Conservation (phyloP, 2,113 vertebrate genomes). For the Castor canadensis region DNA sequence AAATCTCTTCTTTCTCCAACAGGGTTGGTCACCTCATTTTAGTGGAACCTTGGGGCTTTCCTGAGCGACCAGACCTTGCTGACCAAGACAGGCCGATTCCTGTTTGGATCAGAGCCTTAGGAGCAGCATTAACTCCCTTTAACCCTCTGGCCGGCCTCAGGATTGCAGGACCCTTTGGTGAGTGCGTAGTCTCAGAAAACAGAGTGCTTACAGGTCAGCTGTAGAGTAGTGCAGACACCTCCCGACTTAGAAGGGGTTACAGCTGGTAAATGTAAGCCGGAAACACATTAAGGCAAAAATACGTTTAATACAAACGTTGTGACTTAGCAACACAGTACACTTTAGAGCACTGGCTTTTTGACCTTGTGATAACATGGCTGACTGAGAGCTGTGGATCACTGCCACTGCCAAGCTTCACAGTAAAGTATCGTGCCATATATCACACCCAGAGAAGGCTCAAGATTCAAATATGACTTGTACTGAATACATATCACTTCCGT, state of each 20-base stretch:
- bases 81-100: constrained; percentile 92
- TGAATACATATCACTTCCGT: too few species aligned
- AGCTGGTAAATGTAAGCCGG: neutral
- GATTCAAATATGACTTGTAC: neutral
- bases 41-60: constrained; percentile 98
- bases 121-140: constrained; percentile 93
- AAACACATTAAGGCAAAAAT: neutral
- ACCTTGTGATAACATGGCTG: neutral
- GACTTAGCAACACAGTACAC: neutral
- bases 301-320: neutral
- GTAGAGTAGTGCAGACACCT: too few species aligned
- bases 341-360: neutral
- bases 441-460: neutral
- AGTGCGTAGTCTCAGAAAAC: constrained; percentile 64
- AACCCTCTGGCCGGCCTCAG: constrained; percentile 96
- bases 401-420: neutral
- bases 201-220: too few species aligned
- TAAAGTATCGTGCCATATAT: neutral
- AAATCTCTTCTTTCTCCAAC: constrained; percentile 65
- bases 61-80: constrained; percentile 87
- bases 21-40: constrained; percentile 95
- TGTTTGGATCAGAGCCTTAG: constrained; percentile 96
- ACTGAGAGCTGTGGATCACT: neutral
- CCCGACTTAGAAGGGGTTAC: neutral
- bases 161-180: constrained; percentile 96